These are phyloP conservation scores for Salvelinus sp. DNA, from an alignment of 2,113 vertebrate genomes.

Conservation along the genomic window DNA sequence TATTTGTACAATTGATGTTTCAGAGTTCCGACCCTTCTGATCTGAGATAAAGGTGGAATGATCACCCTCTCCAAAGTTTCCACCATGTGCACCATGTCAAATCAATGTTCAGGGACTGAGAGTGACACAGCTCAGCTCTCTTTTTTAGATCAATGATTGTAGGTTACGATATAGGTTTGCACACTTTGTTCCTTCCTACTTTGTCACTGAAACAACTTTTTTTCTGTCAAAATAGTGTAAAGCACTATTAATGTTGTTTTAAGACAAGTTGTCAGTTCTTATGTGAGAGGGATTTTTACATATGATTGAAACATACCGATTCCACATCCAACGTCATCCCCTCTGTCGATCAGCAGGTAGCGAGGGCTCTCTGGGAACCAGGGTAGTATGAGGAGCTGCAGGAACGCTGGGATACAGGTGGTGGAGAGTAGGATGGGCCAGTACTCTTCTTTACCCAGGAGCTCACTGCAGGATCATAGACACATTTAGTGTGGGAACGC, in stretches of 20 bases:
- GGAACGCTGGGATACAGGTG: slow-evolving; percentile 80
- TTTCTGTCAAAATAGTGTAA: background rate
- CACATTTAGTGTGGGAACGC: slow-evolving; percentile 1
- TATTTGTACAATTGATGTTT: background rate
- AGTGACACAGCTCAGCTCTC: background rate
- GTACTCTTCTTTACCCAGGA: slow-evolving; percentile 75
- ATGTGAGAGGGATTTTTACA: too few relatives aligned
- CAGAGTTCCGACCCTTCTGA: slow-evolving; percentile 1
- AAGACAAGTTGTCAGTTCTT: background rate
- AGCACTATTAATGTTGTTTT: background rate
- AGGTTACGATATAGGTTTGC: background rate
- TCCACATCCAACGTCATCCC: slow-evolving; percentile 71
- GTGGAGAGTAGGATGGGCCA: slow-evolving; percentile 83
- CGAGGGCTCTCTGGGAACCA: slow-evolving; percentile 91
- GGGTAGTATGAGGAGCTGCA: slow-evolving; percentile 83
- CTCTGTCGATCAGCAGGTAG: slow-evolving; percentile 83
- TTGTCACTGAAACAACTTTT: too few relatives aligned
- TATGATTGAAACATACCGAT: slow-evolving; percentile 69
- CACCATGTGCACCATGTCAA: slow-evolving; percentile 5
- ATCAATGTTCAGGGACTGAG: background rate
- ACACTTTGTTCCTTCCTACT: too few relatives aligned
- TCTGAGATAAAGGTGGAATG: slow-evolving; percentile 3
- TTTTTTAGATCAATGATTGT: background rate
- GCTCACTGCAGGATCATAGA: slow-evolving; percentile 70
- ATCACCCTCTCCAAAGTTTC: background rate